These are phyloP conservation scores for Antechinus stuartii DNA, from an alignment of 2,113 vertebrate species.

Conservation along the genomic window DNA sequence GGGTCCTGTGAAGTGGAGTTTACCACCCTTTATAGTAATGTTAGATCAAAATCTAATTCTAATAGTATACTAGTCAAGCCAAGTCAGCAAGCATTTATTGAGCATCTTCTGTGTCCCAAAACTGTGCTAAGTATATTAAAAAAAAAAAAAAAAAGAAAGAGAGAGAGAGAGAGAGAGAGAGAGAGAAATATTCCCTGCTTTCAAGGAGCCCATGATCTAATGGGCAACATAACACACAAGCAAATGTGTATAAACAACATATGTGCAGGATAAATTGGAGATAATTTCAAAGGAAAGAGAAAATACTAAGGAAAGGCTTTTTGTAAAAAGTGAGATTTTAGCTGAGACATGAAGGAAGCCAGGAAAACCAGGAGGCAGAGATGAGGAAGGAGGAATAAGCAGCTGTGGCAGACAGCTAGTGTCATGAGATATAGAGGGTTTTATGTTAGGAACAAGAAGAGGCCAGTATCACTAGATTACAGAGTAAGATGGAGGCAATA, in stretches of 20 bases:
- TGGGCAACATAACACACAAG: background rate
- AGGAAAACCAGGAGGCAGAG: background rate
- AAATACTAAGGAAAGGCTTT: background rate
- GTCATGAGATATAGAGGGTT: background rate
- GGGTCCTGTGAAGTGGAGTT: background rate
- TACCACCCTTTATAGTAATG: background rate
- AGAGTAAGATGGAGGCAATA: background rate
- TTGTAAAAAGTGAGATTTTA: background rate
- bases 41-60: background rate
- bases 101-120: background rate
- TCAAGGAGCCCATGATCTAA: background rate
- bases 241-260: background rate
- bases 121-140: background rate
- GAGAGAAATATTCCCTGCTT: background rate
- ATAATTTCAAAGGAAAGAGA: background rate
- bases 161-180: background rate
- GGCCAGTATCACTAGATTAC: background rate
- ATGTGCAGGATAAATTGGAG: background rate
- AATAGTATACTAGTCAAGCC: background rate
- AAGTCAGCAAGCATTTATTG: background rate
- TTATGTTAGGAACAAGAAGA: background rate
- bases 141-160: too few relatives aligned
- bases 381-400: background rate
- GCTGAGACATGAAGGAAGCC: background rate
- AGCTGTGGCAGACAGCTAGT: background rate